A percentile compares a stretch with the other conserved stretches of the same genome.
phyloP scores from a whole-genome alignment of 2,113 vertebrate genomes.

The Pan troglodytes region NHGRI_mPanTro3-v2.1_pri NC_072419.2:43719501-43720000 shows the following conservation, averaged over 20 bases:
- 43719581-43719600: too few relatives aligned
- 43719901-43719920: slow-evolving; percentile 60
- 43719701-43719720: not conserved
- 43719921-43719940: slow-evolving; percentile 73
- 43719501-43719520: not conserved
- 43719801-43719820: slow-evolving; percentile 61
- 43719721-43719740: slow-evolving; percentile 29
- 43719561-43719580: not conserved
- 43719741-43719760: not conserved
- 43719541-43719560: not conserved
- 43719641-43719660: not conserved
- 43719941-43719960: slow-evolving; percentile 69
- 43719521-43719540: not conserved
- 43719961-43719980: slow-evolving; percentile 78
- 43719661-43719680: not conserved
- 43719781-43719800: slow-evolving; percentile 70
- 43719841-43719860: slow-evolving; percentile 59
- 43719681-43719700: not conserved
- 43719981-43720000: slow-evolving; percentile 74
- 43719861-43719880: slow-evolving; percentile 59
- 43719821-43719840: not conserved
- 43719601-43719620: not conserved
- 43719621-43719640: not conserved
- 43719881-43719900: slow-evolving; percentile 61
- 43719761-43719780: slow-evolving; percentile 54